phyloP scores from a whole-genome alignment of 2,113 vertebrate species.

The Daphoenositta chrysoptera region DNA sequence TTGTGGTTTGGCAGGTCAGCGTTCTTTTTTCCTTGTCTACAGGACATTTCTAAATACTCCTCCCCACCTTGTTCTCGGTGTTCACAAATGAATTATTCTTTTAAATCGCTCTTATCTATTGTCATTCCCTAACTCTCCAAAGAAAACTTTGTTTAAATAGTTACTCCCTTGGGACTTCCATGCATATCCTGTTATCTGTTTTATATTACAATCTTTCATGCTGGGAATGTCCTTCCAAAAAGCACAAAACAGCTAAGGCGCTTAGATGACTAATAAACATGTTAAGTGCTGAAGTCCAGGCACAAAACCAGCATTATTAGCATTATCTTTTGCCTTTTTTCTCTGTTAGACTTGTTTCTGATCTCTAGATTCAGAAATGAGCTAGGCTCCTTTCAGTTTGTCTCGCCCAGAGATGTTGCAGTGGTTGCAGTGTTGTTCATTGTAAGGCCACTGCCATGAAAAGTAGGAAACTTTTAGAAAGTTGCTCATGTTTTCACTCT shows the following conservation, averaged over 20 bases:
- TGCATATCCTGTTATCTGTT: slow-evolving; percentile 54
- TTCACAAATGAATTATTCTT: not conserved
- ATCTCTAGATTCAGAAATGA: not conserved
- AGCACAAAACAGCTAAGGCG: not conserved
- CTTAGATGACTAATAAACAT: not conserved
- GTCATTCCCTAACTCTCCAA: not conserved
- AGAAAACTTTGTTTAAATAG: slow-evolving; percentile 51
- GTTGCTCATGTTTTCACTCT: not conserved
- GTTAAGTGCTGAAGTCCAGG: not conserved
- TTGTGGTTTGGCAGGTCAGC: not conserved
- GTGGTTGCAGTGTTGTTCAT: not conserved
- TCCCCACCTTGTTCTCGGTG: not conserved
- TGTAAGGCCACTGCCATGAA: not conserved
- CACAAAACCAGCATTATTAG: not conserved
- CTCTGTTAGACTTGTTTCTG: not conserved
- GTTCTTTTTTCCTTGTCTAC: not conserved
- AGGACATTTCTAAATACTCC: not conserved
- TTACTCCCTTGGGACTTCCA: slow-evolving; percentile 23
- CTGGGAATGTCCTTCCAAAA: slow-evolving; percentile 46
- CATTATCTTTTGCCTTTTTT: not conserved
- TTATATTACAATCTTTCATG: slow-evolving; percentile 3
- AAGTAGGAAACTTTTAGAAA: not conserved
- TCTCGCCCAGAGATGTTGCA: not conserved
- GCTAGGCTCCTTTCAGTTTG: not conserved
- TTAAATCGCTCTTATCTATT: slow-evolving; percentile 13